Percentiles rank a stretch among this genome's conserved stretches.
Conservation (phyloP, 2,888 invertebrate genomes). For the Drosophila heteroneura region DNA sequence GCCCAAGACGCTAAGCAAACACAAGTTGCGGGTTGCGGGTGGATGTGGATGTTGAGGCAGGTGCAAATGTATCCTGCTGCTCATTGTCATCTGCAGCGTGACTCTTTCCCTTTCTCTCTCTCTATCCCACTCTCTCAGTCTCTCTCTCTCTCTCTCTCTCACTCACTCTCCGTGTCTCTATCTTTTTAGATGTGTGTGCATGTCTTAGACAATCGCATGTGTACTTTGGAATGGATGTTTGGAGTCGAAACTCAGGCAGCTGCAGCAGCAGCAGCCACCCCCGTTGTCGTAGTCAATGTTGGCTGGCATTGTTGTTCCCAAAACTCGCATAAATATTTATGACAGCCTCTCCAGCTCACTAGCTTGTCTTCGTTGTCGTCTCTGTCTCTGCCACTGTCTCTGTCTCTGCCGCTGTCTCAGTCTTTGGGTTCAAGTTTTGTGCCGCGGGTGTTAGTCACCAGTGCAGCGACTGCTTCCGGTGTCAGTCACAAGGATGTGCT, state of each 20-base stretch:
- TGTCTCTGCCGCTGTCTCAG: constrained; percentile 19
- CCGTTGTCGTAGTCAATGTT: constrained; percentile 45
- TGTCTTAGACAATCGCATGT: constrained; percentile 79
- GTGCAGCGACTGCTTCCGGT: constrained; percentile 73
- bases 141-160: neutral
- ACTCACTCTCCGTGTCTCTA: neutral
- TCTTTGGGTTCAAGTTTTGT: constrained; percentile 55
- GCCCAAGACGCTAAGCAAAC: constrained; percentile 73
- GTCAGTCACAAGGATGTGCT: constrained; percentile 73
- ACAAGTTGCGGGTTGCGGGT: constrained; percentile 47
- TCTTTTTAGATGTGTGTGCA: constrained; percentile 1
- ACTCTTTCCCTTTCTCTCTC: constrained; percentile 7
- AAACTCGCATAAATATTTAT: constrained; percentile 85
- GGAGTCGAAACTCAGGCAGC: constrained; percentile 8
- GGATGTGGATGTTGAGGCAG: constrained; percentile 30
- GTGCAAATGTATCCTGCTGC: constrained; percentile 78
- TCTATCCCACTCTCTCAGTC: constrained; percentile 5
- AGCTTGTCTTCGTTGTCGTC: constrained; percentile 56
- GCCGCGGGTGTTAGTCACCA: constrained; percentile 62
- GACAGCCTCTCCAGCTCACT: constrained; percentile 69
- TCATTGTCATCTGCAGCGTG: constrained; percentile 71
- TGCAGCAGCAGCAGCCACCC: constrained; percentile 15
- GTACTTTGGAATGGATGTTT: constrained; percentile 39
- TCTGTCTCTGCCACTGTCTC: constrained; percentile 26
- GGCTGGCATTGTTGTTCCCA: constrained; percentile 80